Base-by-base conservation (phyloP, 2,888 invertebrate species). In the Parascotia fuliginaria region DNA sequence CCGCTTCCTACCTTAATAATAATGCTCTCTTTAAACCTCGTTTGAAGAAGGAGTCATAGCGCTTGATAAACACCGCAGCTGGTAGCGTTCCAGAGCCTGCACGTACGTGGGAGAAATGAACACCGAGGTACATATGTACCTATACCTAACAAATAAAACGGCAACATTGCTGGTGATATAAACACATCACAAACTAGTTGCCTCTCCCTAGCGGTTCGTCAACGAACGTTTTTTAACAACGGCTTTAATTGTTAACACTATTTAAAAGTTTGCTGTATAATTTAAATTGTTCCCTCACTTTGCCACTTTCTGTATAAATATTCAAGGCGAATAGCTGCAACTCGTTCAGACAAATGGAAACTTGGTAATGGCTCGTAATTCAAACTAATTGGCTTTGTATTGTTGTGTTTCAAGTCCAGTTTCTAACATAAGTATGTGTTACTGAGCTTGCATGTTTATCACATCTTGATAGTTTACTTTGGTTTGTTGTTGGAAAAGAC, bases 161-260 rank as follows among this genome's bases (percentile, higher is more conserved):
- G 5, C 2, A 2, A 19, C 19, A 19, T 2, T 3, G 19, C 24
- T n/a, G 16, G 9, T 29, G 12, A 4, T 29, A 19, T 11, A 12
- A 16, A 12, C 9, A 12, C 11, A 3, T 29, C 13, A 12, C 9
- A 24, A 42, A 12, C 36, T 13, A 31, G 12, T 40, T 11, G 11
- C 43, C 24, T 37, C 15, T 43, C 47, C 24, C 40, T 41, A 44
- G 33, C 13, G 29, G 37, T 12, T 24, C 47, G 16, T 36, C 40
- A 34, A 45, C 54, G 39, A 36, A 32, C 44, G 55, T 50, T 65
- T 69, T 60, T 55, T 63, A 63, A 55, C 53, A 41, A 11, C 40
- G 49, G 55, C 49, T 67, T 67, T 66, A 54, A 67, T 62, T 67
- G 70, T 63, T 62, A 63, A 66, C 70, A 66, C 70, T 57, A 62